Base-by-base conservation (phyloP, 2,888 invertebrate species). In the Lycaena phlaeas region DNA sequence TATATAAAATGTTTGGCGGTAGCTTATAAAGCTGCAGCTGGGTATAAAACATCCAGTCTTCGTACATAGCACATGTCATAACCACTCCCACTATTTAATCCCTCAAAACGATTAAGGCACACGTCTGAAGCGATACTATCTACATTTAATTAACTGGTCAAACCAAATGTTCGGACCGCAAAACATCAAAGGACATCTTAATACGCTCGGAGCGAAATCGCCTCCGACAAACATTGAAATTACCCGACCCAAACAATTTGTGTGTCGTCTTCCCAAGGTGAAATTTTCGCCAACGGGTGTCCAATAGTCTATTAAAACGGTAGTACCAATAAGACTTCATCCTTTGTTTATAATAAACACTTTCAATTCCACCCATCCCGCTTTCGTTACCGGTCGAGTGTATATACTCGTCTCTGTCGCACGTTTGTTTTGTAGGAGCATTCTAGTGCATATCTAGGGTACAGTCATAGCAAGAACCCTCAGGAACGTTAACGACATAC, bases 261-360 rank as follows among this genome's bases (percentile, higher is more conserved):
- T 62, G 58, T 67, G 59, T 61, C 61, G 63, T 64, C 66, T 67
- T 68, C 59, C 62, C 59, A 58, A 61, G 63, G 69, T 66, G 62
- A 68, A 69, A 68, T 62, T 66, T 64, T 60, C 60, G 57, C 64
- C 68, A 60, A 67, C 70, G 64, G 69, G 64, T 58, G 68, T 68
- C 78, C 77, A 70, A 77, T 76, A 74, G 76, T 73, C 67, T 61
- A 68, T 69, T 66, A 68, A 68, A 68, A 60, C 64, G 57, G 60
- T 59, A 62, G 57, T 74, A 76, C 78, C 81, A 79, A 79, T 79
- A 78, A 79, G 76, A 75, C 78, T 73, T 64, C 70, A 76, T 78
- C 76, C 81, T 78, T 78, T 81, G 81, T 78, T 81, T 81, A 81
- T 79, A 74, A 81, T 82, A 81, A 81, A 82, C 81, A 79, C 76